Conservation (phyloP, 2,113 vertebrate species). For the Solenodon paradoxus region DNA sequence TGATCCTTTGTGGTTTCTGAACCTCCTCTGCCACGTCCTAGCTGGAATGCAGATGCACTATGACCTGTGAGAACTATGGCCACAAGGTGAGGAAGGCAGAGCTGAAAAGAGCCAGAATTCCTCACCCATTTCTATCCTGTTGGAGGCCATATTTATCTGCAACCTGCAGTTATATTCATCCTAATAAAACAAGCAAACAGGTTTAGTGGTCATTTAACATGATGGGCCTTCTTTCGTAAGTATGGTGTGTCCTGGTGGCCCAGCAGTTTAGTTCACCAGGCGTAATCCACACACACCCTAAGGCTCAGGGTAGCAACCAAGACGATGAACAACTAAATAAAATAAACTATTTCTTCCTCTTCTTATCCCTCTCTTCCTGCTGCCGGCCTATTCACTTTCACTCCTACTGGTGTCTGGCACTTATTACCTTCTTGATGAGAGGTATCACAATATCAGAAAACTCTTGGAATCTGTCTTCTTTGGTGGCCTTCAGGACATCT, state of each 20-base stretch:
- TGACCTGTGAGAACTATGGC: background rate
- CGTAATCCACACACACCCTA: too few relatives aligned
- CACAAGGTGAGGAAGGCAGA: background rate
- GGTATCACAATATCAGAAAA: constrained; percentile 92
- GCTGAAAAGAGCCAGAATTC: background rate
- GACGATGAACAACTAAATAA: too few relatives aligned
- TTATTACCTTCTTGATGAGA: constrained; percentile 94
- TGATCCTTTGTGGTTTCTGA: background rate
- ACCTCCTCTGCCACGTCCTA: background rate
- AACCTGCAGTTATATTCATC: background rate
- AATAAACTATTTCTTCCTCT: too few relatives aligned
- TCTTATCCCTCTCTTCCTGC: background rate
- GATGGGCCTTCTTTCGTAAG: too few relatives aligned
- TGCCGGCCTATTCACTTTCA: too few relatives aligned
- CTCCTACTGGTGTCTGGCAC: too few relatives aligned
- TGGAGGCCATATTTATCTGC: background rate
- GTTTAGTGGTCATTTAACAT: too few relatives aligned
- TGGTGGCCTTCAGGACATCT: constrained; percentile 88
- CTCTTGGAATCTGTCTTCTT: constrained; percentile 92
- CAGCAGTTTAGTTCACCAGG: too few relatives aligned
- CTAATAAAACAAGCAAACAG: background rate
- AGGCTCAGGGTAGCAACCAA: too few relatives aligned
- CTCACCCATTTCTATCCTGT: background rate
- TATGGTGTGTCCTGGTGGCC: too few relatives aligned
- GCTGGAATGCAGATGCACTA: background rate